Base-by-base conservation (phyloP, 2,797 vertebrate species). In the Cottoperca gobio region DNA sequence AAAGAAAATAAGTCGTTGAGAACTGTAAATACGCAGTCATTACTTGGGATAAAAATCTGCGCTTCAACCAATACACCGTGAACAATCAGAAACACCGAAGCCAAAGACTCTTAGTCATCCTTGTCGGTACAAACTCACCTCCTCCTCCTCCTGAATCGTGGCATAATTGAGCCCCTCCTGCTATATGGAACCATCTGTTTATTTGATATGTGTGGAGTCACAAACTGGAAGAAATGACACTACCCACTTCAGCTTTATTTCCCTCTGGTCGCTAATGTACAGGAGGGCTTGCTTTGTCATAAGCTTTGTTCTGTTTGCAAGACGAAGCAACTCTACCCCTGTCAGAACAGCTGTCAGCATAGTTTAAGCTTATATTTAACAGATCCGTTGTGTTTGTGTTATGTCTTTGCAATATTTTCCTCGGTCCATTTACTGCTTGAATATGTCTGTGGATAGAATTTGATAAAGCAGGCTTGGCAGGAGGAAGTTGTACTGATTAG, bases 101-200 rank as follows among this genome's bases (percentile, higher is more conserved):
- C 79, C 53, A 68, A 60, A 64, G 39, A 74, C 39, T 62, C 48
- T 78, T 48, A 58, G 61, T 75, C 68, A 79, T 79, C 40, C 28
- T 19, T 40, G 49, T 61, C 54, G 24, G 40, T 28, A 37, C 40
- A 61, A 46, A 46, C 43, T 53, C 53, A 39, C 65, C 73, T 24
- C 71, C 24, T 67, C 67, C 46, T 40, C 10, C 31, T 39, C 46
- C 37, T 48, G 64, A 54, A 55, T 71, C 39, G 21, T n/a, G 63
- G 61, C 33, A 70, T 62, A 71, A 84, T 61, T 49, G 48, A 85
- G 59, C 48, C 50, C 57, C 71, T 81, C 49, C 69, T 81, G 71
- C 72, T 69, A 39, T 55, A 83, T 57, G 26, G 40, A 63, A 66
- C 76, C 82, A 86, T 84, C 79, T 81, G 77, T 79, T 82, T 84